Evolutionary conservation across 1,140 invertebrate species (phyloP).

Genomic region (Drosophila kohkoa): DNA sequence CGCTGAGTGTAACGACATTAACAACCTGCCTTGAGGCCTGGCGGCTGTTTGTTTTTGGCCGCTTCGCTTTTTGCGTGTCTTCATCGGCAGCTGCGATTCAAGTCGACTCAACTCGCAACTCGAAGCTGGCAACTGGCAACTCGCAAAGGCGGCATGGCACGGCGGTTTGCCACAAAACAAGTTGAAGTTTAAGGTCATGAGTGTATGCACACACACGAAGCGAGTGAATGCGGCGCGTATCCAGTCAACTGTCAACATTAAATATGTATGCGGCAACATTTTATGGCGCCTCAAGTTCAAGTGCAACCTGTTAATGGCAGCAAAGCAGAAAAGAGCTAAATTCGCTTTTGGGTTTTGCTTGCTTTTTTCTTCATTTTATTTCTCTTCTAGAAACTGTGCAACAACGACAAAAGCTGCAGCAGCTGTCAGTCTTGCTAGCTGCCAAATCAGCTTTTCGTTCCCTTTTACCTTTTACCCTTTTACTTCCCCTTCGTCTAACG

Average conservation of each 20-base stretch:
- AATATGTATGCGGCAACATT: constrained; percentile 64
- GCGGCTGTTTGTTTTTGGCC: constrained; percentile 38
- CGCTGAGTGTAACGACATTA: constrained; percentile 35
- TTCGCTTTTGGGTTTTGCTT: constrained; percentile 7
- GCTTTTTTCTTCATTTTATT: background rate
- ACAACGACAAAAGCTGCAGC: constrained; percentile 28
- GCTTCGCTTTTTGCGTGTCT: constrained; percentile 46
- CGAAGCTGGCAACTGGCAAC: too few relatives aligned
- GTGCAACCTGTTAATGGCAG: constrained; percentile 55
- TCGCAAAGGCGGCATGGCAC: constrained; percentile 17
- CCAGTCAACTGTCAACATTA: constrained; percentile 58
- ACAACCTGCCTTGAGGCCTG: constrained; percentile 34
- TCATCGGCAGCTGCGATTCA: constrained; percentile 30
- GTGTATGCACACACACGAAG: constrained; percentile 44
- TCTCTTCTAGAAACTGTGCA: constrained; percentile 20
- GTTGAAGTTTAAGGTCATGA: constrained; percentile 78
- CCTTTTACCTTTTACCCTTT: constrained; percentile 10
- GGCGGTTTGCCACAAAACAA: constrained; percentile 48
- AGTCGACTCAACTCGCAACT: constrained; percentile 10
- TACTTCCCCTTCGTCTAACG: too few relatives aligned
- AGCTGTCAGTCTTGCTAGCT: constrained; percentile 49
- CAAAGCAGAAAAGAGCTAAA: constrained; percentile 34
- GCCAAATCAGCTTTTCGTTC: constrained; percentile 62
- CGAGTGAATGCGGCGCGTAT: constrained; percentile 9
- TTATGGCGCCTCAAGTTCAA: constrained; percentile 71